Percentiles rank a stretch among this genome's conserved stretches.
Evolutionary conservation across 2,888 invertebrate species (phyloP).

Genomic region (Rosalia funebris): DNA sequence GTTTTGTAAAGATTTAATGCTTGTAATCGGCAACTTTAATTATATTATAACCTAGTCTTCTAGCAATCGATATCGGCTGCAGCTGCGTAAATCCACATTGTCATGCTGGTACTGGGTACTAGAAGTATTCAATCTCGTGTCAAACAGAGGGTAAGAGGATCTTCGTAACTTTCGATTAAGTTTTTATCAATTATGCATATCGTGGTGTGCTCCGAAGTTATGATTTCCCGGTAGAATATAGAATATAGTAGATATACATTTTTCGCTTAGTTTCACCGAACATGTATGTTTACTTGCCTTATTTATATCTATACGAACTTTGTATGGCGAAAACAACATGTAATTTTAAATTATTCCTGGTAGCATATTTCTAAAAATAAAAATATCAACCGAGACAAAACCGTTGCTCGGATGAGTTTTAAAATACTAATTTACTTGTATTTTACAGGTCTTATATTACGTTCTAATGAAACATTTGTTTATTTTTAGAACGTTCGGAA

Average conservation of each 20-base stretch:
- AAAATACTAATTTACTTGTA: slow-evolving; percentile 18
- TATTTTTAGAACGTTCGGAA: not conserved
- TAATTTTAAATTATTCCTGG: slow-evolving; percentile 20
- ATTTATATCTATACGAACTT: slow-evolving; percentile 1
- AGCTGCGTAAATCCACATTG: slow-evolving; percentile 33
- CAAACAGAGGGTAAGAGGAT: not conserved
- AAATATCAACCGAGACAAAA: slow-evolving; percentile 18
- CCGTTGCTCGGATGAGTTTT: slow-evolving; percentile 8
- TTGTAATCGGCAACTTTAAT: slow-evolving; percentile 15
- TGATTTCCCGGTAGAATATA: too few relatives aligned
- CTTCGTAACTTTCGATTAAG: too few relatives aligned
- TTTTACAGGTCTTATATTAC: slow-evolving; percentile 9
- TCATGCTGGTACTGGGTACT: slow-evolving; percentile 20
- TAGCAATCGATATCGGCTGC: slow-evolving; percentile 31
- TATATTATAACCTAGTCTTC: slow-evolving; percentile 28
- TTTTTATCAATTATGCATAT: too few relatives aligned
- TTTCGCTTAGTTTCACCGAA: not conserved
- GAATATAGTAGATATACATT: too few relatives aligned
- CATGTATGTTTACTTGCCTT: not conserved
- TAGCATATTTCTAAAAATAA: slow-evolving; percentile 25
- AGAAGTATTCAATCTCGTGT: slow-evolving; percentile 24
- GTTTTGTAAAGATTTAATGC: not conserved
- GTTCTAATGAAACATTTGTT: not conserved
- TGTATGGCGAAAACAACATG: slow-evolving; percentile 18
- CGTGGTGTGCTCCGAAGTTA: too few relatives aligned